Conservation (phyloP, 1,140 invertebrate genomes). For the Cherax quadricarinatus region DNA sequence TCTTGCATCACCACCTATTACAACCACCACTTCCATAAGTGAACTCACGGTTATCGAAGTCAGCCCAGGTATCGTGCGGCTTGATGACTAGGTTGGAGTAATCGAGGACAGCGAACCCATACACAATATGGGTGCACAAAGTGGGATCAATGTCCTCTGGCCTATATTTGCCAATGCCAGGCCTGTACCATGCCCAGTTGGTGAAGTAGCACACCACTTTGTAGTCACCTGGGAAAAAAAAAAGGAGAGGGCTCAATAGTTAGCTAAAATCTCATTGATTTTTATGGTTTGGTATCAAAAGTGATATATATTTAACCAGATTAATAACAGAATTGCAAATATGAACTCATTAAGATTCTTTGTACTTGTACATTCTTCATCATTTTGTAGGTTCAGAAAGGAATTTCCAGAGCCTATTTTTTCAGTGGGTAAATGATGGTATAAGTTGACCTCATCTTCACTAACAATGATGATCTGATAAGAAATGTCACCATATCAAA, state of each 20-base stretch:
- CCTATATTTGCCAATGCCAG: conserved; percentile 75
- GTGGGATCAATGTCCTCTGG: conserved; percentile 76
- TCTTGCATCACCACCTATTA: background rate
- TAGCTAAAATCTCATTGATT: too few relatives aligned
- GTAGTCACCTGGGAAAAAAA: conserved; percentile 73
- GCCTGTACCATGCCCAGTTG: conserved; percentile 77
- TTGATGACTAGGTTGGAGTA: conserved; percentile 73
- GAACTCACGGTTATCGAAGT: conserved; percentile 74
- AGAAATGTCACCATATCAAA: too few relatives aligned
- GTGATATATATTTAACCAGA: background rate
- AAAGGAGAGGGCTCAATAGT: too few relatives aligned
- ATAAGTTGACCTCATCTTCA: too few relatives aligned
- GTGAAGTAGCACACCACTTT: conserved; percentile 80
- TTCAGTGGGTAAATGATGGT: too few relatives aligned
- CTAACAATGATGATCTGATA: too few relatives aligned
- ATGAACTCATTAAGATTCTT: background rate
- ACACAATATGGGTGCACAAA: conserved; percentile 78
- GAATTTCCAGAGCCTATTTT: too few relatives aligned
- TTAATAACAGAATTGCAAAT: background rate
- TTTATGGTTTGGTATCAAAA: too few relatives aligned
- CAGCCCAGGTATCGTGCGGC: conserved; percentile 75
- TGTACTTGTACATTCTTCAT: too few relatives aligned
- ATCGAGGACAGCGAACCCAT: conserved; percentile 77
- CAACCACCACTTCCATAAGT: background rate
- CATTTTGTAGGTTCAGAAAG: too few relatives aligned